Base-by-base conservation (phyloP, 2,113 vertebrate species). In the Lynx canadensis region DNA sequence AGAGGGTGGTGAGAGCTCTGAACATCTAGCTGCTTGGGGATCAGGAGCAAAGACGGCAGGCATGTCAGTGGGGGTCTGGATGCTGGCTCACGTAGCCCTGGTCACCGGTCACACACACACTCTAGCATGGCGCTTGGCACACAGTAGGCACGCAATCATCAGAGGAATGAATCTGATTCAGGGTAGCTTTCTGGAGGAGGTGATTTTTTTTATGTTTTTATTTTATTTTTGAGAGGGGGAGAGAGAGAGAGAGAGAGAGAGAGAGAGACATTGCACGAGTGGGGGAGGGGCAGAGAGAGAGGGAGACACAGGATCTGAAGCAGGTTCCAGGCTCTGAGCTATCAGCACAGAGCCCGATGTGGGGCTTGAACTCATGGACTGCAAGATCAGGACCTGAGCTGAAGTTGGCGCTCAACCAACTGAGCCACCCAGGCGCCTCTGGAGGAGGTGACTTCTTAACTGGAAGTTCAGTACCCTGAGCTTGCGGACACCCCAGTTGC, bases 51-150 rank as follows among this genome's bases (percentile, higher is more conserved):
- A 68, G 48, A 5, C 2, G 4, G 5, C 38, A 18, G 11, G 13
- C 36, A 33, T 55, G 89, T 92, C 55, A 1, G 29, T 9, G 8
- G 27, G 79, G 60, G 52, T 18, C 52, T 16, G 0, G 38, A 9
- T 3, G 38, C 1, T 36, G 5, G 27, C 18, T 48, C 16, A 5
- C 4, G 21, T 3, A 76, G 4, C 63, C 11, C 73, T 41, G 33
- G 9, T 1, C 45, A 50, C 57, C 12, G 10, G 41, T 21, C 0
- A 3, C 27, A 21, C 7, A 21, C 0, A 3, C 27, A 21, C 7
- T 84, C 48, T 48, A 18, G 21, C n/a, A 31, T 1, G 3, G 55
- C 23, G 5, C 36, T 29, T 65, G 45, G 52, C 63, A 7, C 45
- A 78, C 63, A 52, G 41, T 5, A 31, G 48, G 25, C 4, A 7